Evolutionary conservation across 2,113 vertebrate species (phyloP).

Genomic region (Eptatretus burgeri): DNA sequence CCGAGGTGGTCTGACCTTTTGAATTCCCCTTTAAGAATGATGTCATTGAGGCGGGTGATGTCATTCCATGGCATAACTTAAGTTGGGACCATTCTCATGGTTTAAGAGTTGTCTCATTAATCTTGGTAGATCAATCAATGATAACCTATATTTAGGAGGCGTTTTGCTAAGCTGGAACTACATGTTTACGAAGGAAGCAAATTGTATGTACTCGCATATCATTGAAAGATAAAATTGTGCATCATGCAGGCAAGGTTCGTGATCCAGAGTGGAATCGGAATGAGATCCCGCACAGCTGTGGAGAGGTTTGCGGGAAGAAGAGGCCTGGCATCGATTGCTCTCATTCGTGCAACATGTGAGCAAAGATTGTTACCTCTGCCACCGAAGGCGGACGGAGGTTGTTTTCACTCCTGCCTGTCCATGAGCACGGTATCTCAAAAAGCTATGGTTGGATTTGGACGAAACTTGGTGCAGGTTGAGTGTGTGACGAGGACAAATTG

Average conservation of each 20-base stretch:
- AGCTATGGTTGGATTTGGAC: background rate
- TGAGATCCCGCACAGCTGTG: constrained; percentile 96
- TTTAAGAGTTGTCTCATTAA: too few relatives aligned
- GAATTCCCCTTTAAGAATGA: too few relatives aligned
- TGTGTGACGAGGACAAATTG: background rate
- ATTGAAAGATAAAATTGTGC: constrained; percentile 8
- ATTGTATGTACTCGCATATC: too few relatives aligned
- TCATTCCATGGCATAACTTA: too few relatives aligned
- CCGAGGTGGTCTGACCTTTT: too few relatives aligned
- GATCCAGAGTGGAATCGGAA: constrained; percentile 87
- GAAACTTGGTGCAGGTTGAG: background rate
- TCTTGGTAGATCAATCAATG: too few relatives aligned
- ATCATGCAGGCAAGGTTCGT: constrained; percentile 41
- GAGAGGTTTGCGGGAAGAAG: constrained; percentile 81
- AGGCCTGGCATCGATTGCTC: constrained; percentile 49
- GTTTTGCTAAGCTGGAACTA: too few relatives aligned
- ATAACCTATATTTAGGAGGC: too few relatives aligned
- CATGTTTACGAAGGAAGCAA: too few relatives aligned
- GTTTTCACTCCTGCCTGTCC: too few relatives aligned
- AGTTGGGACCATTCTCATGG: too few relatives aligned
- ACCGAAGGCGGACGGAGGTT: background rate
- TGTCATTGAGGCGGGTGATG: too few relatives aligned
- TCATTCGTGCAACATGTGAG: constrained; percentile 94
- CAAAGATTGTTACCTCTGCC: background rate
- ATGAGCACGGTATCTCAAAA: background rate